Percentiles rank a stretch among this genome's conserved stretches.
phyloP scores from a whole-genome alignment of 2,888 invertebrate species.

The Punctoribates punctum region DNA sequence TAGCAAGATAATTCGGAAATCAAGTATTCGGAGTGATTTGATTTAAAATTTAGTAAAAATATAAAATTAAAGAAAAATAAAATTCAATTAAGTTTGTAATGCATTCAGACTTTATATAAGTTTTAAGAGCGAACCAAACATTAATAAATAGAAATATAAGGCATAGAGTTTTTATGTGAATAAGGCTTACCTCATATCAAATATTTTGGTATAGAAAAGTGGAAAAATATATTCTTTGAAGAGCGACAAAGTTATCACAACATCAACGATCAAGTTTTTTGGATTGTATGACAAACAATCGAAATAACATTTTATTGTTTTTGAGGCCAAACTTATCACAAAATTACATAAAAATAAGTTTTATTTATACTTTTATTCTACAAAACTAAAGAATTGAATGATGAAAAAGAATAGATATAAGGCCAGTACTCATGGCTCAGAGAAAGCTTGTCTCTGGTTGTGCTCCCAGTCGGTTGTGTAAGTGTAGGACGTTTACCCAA shows the following conservation, averaged over 20 bases:
- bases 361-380: constrained; percentile 1
- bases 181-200: constrained; percentile 27
- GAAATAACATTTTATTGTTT: background rate
- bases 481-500: constrained; percentile 27
- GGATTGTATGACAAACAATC: background rate
- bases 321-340: constrained; percentile 32
- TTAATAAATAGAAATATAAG: no score
- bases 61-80: no score
- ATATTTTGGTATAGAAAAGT: background rate
- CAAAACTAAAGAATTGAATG: constrained; percentile 16
- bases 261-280: constrained; percentile 15
- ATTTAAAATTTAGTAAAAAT: no score
- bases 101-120: no score
- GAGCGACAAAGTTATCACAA: constrained; percentile 15
- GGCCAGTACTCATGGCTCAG: background rate
- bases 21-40: no score
- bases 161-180: background rate
- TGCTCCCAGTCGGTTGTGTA: background rate
- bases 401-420: constrained; percentile 5
- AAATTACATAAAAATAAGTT: background rate
- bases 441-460: background rate
- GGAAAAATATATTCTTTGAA: background rate
- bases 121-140: no score
- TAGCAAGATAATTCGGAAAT: no score
- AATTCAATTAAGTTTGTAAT: no score